Conservation (phyloP, 2,113 vertebrate species). For the Oryctolagus cuniculus region DNA sequence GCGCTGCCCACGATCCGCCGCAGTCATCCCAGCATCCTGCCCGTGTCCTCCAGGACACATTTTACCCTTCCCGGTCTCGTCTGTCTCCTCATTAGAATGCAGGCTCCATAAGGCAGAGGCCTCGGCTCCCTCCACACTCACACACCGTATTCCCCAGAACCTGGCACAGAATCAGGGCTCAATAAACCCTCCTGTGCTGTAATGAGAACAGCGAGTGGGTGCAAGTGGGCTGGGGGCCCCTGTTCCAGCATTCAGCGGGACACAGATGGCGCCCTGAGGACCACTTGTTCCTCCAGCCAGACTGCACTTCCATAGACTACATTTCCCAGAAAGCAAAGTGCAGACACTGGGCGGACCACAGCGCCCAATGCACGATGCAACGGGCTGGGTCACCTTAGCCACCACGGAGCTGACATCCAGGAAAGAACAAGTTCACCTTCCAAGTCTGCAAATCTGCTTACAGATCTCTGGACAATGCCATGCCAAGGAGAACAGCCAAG, state of each 20-base stretch:
- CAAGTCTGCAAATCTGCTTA: slow-evolving; percentile 23
- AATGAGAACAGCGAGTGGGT: background rate
- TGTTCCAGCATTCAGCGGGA: background rate
- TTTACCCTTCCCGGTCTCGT: background rate
- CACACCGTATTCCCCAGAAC: background rate
- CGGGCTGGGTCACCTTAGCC: background rate
- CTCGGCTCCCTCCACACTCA: background rate
- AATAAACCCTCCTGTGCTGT: background rate
- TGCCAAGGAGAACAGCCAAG: slow-evolving; percentile 35
- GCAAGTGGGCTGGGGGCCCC: background rate
- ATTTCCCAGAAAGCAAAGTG: slow-evolving; percentile 20
- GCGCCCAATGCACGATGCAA: background rate
- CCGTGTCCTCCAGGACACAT: background rate
- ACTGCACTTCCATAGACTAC: background rate
- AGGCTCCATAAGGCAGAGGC: background rate
- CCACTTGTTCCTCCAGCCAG: background rate
- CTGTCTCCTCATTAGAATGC: background rate
- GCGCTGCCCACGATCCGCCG: background rate
- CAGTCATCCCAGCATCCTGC: background rate
- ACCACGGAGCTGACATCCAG: background rate
- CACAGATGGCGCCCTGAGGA: background rate
- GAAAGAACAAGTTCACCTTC: background rate
- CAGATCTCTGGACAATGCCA: slow-evolving; percentile 12
- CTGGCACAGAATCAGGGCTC: slow-evolving; percentile 13
- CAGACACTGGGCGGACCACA: background rate